A percentile compares a stretch with the other conserved stretches of the same genome.
phyloP scores from a whole-genome alignment of 2,888 invertebrate genomes.

The Orthonychiurus folsomi region DNA sequence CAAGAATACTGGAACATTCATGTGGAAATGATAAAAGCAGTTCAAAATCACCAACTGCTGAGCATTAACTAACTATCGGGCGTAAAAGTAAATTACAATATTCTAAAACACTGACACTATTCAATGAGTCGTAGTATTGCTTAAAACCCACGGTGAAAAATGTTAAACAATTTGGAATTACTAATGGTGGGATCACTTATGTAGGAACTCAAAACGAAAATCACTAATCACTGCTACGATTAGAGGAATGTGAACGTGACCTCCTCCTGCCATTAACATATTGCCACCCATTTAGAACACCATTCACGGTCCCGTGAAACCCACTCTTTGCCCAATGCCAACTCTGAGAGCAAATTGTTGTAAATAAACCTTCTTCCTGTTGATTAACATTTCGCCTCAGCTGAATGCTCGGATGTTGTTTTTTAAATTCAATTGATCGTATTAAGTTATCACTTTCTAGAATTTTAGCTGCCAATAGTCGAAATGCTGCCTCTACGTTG shows the following conservation, averaged over 20 bases:
- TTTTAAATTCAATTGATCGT: conserved; percentile 27
- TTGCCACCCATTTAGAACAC: conserved; percentile 31
- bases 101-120: too few relatives aligned
- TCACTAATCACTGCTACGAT: background rate
- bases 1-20: too few relatives aligned
- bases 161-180: too few relatives aligned
- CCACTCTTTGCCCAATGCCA: conserved; percentile 33
- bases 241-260: background rate
- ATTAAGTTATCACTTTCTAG: conserved; percentile 33
- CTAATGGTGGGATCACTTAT: too few relatives aligned
- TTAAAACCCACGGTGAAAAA: too few relatives aligned
- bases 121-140: too few relatives aligned
- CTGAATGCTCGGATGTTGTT: conserved; percentile 26
- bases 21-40: too few relatives aligned
- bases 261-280: conserved; percentile 12
- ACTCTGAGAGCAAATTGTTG: conserved; percentile 29
- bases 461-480: conserved; percentile 33
- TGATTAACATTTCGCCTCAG: conserved; percentile 22
- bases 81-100: too few relatives aligned
- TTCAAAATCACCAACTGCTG: too few relatives aligned
- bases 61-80: too few relatives aligned
- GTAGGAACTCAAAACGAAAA: background rate
- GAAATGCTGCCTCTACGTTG: conserved; percentile 80
- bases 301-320: conserved; percentile 27
- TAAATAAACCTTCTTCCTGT: conserved; percentile 13